These are phyloP conservation scores for Stichodactyla mertensii DNA, from an alignment of 64 coral and sea anemone species.

Conservation along the genomic window DNA sequence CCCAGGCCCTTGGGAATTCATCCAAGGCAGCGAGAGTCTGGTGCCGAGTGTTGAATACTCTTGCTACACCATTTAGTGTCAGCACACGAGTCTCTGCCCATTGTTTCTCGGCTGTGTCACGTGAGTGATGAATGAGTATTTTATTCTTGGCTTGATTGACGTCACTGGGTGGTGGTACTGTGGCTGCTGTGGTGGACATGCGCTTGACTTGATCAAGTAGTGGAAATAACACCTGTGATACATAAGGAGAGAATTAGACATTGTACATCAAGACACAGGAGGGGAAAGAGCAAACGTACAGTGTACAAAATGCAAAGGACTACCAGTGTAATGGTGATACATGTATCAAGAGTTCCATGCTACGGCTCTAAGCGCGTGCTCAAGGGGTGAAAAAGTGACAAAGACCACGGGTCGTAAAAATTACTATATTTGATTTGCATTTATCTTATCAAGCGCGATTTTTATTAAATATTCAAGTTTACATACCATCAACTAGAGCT, in stretches of 20 bases:
- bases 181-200: conserved; percentile 91
- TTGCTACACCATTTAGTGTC: conserved; percentile 80
- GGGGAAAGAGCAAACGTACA: no score
- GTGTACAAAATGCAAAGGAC: no score
- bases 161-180: conserved; percentile 80
- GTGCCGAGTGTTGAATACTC: conserved; percentile 91
- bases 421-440: no score
- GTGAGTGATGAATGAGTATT: conserved; percentile 96
- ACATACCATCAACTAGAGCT: no score
- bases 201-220: conserved; percentile 96
- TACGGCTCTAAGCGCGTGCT: no score
- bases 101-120: conserved; percentile 93
- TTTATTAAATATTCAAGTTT: no score
- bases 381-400: no score
- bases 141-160: conserved; percentile 63
- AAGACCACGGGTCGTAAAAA: no score
- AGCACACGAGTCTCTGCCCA: conserved; percentile 95
- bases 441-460: no score
- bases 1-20: conserved; percentile 91
- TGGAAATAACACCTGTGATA: conserved; percentile 77
- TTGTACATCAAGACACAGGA: not conserved
- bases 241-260: not conserved
- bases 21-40: conserved; percentile 83
- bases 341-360: no score
- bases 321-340: no score